Evolutionary conservation across 2,113 vertebrate genomes (phyloP).

Genomic region (Aptenodytes patagonicus): DNA sequence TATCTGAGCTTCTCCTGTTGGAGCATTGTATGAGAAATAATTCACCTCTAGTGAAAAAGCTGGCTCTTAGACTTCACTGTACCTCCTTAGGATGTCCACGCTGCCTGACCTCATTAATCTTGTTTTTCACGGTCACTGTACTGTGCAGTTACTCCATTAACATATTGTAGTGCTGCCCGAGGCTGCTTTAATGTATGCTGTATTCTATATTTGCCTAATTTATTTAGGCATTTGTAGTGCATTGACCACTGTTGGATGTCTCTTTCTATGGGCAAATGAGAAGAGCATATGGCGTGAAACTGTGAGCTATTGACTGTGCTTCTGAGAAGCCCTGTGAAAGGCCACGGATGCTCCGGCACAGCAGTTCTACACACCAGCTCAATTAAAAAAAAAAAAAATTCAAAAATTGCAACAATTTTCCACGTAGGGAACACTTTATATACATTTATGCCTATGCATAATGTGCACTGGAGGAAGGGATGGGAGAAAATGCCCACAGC

Average conservation of each 20-base stretch:
- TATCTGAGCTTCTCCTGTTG: not conserved
- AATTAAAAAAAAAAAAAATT: not conserved
- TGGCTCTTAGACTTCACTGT: not conserved
- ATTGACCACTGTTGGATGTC: conserved; percentile 23
- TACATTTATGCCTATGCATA: not conserved
- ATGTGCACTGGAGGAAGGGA: not conserved
- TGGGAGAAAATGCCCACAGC: not conserved
- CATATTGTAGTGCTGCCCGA: conserved; percentile 36
- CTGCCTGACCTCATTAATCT: conserved; percentile 59
- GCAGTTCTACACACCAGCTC: not conserved
- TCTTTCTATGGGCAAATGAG: not conserved
- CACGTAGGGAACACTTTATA: not conserved
- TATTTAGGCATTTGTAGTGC: conserved; percentile 55
- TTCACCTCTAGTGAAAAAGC: not conserved
- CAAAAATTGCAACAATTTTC: not conserved
- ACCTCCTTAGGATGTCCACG: not conserved
- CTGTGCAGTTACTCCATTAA: conserved; percentile 59
- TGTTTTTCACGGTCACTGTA: conserved; percentile 44
- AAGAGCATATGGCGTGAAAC: conserved; percentile 6
- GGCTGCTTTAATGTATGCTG: conserved; percentile 44
- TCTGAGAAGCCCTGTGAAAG: not conserved
- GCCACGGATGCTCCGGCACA: not conserved
- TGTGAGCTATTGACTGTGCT: not conserved
- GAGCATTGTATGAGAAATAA: not conserved
- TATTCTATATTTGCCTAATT: conserved; percentile 51